These are phyloP conservation scores for Heteropelma amictum DNA, from an alignment of 2,888 invertebrate species.

Conservation along the genomic window DNA sequence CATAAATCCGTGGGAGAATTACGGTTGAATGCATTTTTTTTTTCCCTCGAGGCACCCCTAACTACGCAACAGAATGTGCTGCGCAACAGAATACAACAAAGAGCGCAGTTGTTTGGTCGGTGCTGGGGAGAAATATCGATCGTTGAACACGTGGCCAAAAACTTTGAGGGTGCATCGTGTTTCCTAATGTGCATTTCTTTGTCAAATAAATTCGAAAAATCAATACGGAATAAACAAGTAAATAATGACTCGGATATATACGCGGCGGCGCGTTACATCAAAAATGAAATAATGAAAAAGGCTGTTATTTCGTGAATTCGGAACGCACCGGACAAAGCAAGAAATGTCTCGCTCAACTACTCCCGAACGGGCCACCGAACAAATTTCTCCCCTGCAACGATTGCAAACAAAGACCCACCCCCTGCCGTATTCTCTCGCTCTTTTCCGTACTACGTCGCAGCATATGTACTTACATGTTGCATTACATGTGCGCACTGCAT, in stretches of 20 bases:
- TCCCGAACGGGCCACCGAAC: conserved; percentile 35
- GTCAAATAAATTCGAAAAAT: background rate
- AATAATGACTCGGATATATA: too few species aligned
- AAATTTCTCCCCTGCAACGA: conserved; percentile 38
- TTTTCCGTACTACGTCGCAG: background rate
- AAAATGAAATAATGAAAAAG: too few species aligned
- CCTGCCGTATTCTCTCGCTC: conserved; percentile 5
- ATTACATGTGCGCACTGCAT: too few species aligned
- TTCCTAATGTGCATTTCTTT: background rate
- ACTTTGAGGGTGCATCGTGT: background rate
- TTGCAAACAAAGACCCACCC: conserved; percentile 44
- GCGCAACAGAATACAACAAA: conserved; percentile 33
- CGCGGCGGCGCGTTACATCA: too few species aligned
- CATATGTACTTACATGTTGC: too few species aligned
- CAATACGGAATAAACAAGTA: too few species aligned
- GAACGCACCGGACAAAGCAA: too few species aligned
- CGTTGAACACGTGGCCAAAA: conserved; percentile 15
- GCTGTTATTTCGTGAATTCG: too few species aligned
- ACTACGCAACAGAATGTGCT: conserved; percentile 28
- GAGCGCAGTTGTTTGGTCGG: conserved; percentile 18
- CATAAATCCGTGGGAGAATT: conserved; percentile 8
- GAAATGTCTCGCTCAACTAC: too few species aligned
- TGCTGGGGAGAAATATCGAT: conserved; percentile 40
- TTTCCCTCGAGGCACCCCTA: conserved; percentile 29
- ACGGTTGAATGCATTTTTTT: conserved; percentile 18